Conservation (phyloP, 2,888 invertebrate genomes). For the Pollenia amentaria region DNA sequence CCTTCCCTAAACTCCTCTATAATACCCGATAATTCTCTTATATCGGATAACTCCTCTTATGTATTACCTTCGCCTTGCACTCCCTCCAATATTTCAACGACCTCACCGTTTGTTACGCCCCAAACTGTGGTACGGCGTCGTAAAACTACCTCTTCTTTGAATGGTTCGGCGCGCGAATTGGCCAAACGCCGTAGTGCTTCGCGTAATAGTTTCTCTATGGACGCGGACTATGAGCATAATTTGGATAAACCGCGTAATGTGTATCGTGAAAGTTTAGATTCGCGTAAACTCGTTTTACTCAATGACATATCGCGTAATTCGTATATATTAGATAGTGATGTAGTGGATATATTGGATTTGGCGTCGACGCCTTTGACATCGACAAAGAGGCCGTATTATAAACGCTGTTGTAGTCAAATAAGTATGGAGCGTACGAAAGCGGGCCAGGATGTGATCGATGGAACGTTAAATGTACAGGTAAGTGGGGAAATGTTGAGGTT, state of each 20-base stretch:
- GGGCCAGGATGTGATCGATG: conserved; percentile 73
- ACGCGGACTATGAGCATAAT: conserved; percentile 82
- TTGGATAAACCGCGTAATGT: conserved; percentile 83
- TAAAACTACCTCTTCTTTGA: conserved; percentile 74
- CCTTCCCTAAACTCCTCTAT: conserved; percentile 55
- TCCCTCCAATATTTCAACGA: conserved; percentile 63
- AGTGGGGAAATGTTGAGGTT: conserved; percentile 50
- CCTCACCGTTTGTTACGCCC: conserved; percentile 71
- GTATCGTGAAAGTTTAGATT: conserved; percentile 84
- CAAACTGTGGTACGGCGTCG: conserved; percentile 80
- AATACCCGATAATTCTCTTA: conserved; percentile 47
- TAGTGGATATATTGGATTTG: conserved; percentile 81
- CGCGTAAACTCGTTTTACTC: conserved; percentile 81
- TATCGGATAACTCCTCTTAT: conserved; percentile 63
- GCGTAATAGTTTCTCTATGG: conserved; percentile 77
- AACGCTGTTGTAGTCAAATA: conserved; percentile 53
- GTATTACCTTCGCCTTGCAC: conserved; percentile 66
- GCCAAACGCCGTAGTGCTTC: conserved; percentile 75
- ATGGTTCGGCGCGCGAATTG: conserved; percentile 74
- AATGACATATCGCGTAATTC: conserved; percentile 83
- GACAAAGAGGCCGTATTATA: conserved; percentile 67
- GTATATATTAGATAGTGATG: conserved; percentile 79
- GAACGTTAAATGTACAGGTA: conserved; percentile 77
- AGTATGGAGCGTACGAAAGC: conserved; percentile 58
- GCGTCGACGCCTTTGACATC: conserved; percentile 79